Percentiles rank a stretch among this genome's conserved stretches.
Conservation (phyloP, 2,797 vertebrate species). For the Pseudochaenichthys georgianus region DNA sequence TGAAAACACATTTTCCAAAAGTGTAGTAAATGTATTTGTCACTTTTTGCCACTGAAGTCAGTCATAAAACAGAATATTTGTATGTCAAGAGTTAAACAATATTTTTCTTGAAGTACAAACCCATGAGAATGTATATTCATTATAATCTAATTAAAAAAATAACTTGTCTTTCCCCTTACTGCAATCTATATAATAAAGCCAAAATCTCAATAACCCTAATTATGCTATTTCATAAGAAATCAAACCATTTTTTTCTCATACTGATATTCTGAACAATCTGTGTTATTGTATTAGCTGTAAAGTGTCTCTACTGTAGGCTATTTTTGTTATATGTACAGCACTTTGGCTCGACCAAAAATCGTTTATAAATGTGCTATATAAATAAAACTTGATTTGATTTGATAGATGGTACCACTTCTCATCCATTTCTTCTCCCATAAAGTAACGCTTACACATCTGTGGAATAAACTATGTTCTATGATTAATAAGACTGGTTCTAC, state of each 20-base stretch:
- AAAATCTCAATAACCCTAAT: no score
- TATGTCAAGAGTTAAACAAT: not conserved
- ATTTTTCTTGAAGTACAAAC: not conserved
- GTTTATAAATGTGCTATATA: no score
- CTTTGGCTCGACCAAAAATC: no score
- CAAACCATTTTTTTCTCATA: not conserved
- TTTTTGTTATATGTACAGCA: no score
- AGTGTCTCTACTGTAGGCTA: no score
- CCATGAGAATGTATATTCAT: not conserved
- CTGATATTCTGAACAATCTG: no score
- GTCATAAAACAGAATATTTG: not conserved
- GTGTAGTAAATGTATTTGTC: not conserved
- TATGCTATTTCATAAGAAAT: not conserved
- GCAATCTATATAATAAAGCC: no score
- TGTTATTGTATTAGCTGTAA: no score
- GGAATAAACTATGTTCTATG: not conserved
- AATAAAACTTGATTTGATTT: no score
- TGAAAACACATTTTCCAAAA: not conserved
- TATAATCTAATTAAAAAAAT: no score
- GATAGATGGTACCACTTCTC: not conserved
- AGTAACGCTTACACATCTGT: conserved; percentile 1
- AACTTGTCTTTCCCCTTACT: no score
- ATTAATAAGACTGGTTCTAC: conserved; percentile 7
- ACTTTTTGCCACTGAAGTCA: not conserved
- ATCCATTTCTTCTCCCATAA: not conserved